Evolutionary conservation across 2,113 vertebrate species (phyloP), one percentile per base, ranked within the genome.

Genomic region (Thalassoma bifasciatum): DNA sequence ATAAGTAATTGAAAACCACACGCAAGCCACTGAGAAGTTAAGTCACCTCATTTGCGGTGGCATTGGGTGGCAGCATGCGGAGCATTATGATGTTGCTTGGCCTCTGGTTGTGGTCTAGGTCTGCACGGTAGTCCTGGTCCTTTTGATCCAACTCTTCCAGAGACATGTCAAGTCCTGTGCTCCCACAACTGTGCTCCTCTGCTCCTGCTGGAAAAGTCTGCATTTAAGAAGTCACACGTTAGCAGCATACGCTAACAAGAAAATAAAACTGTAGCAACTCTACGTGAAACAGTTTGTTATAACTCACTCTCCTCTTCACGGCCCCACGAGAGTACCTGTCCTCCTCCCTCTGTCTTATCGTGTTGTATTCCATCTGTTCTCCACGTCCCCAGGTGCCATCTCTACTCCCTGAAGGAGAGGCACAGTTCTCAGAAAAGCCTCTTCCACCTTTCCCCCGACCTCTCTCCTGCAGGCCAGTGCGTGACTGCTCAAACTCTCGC

Each of bases 61-160:
- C 95, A 37, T 93, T 94, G 37, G 94, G 95, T 22, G 96, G 96
- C 78, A 97, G 93, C 95, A 96, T 96, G 60, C 96, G 94, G 76
- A 97, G 93, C 96, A 97, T 98, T 83, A 98, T 94, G 88, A 98
- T 96, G 93, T 95, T 96, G 93, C 96, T 97, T 84, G 96, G 95
- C 47, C 94, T 94, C 76, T 96, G 94, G 66, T 90, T 90, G 57
- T 94, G 94, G 44, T 96, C 90, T 1, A 93, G 85, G 82, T 97
- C 96, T 11, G 93, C 91, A 69, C 95, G 94, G 89, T 97, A 97
- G 89, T 97, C 96, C 91, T 96, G 96, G 86, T 96, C 96, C 53
- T 93, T 94, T 83, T 94, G 94, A 68, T 97, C 96, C 1, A 95
- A 1, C 17, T 93, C 92, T 2, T 94, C 92, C 10, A 82, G 58